Evolutionary conservation across 2,113 vertebrate species (phyloP).

Genomic region (Monopterus albus): DNA sequence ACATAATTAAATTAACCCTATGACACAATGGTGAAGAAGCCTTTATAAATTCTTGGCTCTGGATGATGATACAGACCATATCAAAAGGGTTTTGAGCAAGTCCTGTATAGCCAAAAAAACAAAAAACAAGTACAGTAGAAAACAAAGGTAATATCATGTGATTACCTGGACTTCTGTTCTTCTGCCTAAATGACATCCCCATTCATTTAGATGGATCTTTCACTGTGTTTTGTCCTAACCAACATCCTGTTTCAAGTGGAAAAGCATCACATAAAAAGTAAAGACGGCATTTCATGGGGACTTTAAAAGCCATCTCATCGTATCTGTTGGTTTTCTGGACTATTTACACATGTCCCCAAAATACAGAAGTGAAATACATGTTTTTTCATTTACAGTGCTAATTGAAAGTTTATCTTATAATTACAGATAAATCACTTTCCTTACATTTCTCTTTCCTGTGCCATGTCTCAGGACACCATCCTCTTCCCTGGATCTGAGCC

Average conservation of each 20-base stretch:
- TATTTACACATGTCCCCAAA: neutral
- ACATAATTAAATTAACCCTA: too few relatives aligned
- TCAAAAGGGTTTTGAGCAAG: neutral
- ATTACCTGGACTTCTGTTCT: too few relatives aligned
- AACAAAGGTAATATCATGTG: too few relatives aligned
- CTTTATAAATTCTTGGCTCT: too few relatives aligned
- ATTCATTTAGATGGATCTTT: neutral
- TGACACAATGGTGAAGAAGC: too few relatives aligned
- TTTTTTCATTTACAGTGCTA: constrained; percentile 10
- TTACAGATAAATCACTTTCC: constrained; percentile 4
- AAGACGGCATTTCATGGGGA: neutral
- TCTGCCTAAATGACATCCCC: neutral
- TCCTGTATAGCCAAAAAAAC: neutral
- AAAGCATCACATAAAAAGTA: constrained; percentile 14
- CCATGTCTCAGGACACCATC: constrained; percentile 38
- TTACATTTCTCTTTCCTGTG: constrained; percentile 17
- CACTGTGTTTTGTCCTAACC: neutral
- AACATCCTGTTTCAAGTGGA: constrained; percentile 31
- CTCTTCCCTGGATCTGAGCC: constrained; percentile 40
- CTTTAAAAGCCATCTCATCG: constrained; percentile 10
- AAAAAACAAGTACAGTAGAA: too few relatives aligned
- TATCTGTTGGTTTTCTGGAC: neutral
- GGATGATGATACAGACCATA: too few relatives aligned
- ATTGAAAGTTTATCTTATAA: constrained; percentile 15
- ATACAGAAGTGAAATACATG: constrained; percentile 27